Evolutionary conservation across 2,113 vertebrate species (phyloP), one percentile per base, ranked within the genome.

Genomic region (Ancistrus triradiatus): DNA sequence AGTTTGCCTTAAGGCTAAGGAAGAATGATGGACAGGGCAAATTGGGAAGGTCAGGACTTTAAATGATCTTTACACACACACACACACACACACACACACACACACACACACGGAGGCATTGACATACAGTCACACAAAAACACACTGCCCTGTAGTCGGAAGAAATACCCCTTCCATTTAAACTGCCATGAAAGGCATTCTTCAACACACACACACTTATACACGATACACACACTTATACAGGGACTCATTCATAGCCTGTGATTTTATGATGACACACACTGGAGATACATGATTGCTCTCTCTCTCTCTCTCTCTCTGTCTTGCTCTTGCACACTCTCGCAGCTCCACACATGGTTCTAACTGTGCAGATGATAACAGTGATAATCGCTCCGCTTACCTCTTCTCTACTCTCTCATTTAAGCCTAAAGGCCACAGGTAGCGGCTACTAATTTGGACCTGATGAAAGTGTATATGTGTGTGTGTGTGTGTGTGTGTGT

Each of bases 401-500:
- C n/a, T 9, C 40, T 25, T 18, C 42, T 18, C 42, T 59, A n/a
- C 57, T 46, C 57, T 59, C 2, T 59, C 42, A 59, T 59, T 59
- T 46, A 1, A 0, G 19, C 25, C n/a, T 1, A 6, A 22, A 59
- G 57, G 40, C 25, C 2, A 4, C 57, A 59, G 57, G 57, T 59
- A 46, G 25, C 28, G 40, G 31, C 35, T 46, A 66, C 21, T 59
- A 59, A 57, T 66, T 38, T 58, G 31, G 51, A n/a, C 28, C 14
- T 17, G 0, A 15, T 44, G 62, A 55, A n/a, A n/a, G n/a, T n/a
- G n/a, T n/a, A n/a, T n/a, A n/a, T n/a, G 51, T 13, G 15, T 37
- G 51, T 53, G 51, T 53, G 53, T 40, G 53, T 24, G 53, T 25
- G 53, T 40, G 35, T 25, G 13, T 56, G 38, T 13, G 38, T 43